These are phyloP conservation scores for Typhlichthys subterraneus DNA, from an alignment of 2,797 vertebrate genomes.

Conservation along the genomic window DNA sequence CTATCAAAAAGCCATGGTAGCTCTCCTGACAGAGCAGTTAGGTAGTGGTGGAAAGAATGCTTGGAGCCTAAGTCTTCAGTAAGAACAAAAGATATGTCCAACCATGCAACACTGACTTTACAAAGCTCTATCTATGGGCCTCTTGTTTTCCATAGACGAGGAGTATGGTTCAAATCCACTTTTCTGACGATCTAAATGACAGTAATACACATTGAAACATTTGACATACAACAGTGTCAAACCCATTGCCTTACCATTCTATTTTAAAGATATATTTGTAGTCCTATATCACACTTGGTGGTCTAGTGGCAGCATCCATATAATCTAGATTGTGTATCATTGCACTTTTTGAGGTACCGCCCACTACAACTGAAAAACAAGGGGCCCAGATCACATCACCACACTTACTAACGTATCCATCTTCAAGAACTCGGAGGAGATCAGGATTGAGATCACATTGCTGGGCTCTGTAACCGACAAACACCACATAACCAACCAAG, in stretches of 20 bases:
- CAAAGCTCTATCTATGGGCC: constrained; percentile 34
- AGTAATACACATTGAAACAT: not conserved
- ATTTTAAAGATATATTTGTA: no score
- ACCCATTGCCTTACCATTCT: no score
- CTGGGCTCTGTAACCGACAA: constrained; percentile 91
- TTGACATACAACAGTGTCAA: not conserved
- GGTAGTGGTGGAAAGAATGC: not conserved
- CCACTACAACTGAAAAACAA: constrained; percentile 35
- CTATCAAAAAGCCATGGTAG: not conserved
- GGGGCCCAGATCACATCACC: constrained; percentile 30
- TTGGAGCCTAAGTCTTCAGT: not conserved
- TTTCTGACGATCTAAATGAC: not conserved
- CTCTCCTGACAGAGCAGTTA: not conserved
- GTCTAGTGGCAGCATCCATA: not conserved
- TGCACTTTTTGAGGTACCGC: not conserved
- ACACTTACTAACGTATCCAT: constrained; percentile 98
- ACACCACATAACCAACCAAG: constrained; percentile 72
- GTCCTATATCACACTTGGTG: no score
- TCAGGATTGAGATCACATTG: constrained; percentile 99
- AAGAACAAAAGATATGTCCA: constrained; percentile 1
- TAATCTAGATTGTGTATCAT: not conserved
- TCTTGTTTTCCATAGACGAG: constrained; percentile 35
- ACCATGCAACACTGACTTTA: constrained; percentile 45
- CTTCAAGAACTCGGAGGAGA: constrained; percentile 99
- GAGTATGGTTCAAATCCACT: not conserved